Base-by-base conservation (phyloP, 2,797 vertebrate genomes). In the Sebastes cheni region DNA sequence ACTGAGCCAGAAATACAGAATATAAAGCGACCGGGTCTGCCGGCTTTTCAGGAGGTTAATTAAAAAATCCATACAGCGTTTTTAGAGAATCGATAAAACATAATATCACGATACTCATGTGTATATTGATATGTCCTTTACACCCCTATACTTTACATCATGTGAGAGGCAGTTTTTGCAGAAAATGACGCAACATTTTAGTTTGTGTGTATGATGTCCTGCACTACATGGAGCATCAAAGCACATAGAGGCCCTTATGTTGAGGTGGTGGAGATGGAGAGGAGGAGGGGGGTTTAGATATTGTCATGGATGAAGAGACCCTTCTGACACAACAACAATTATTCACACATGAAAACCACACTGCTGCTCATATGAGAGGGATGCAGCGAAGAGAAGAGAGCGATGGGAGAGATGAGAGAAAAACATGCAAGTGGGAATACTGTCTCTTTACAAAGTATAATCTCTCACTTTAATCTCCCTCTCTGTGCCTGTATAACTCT, bases 381-480 rank as follows among this genome's bases (percentile, higher is more conserved):
- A 79, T 80, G 50, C 50, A 34, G 66, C 23, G 50, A 59, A 84
- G 80, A 42, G 39, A 42, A 42, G 39, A 42, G 39, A 81, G 72
- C 61, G 68, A 80, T 66, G 77, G 73, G 77, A 84, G 78, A 78
- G 83, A 83, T 80, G 79, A 88, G 83, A 82, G 84, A 82, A 88
- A 46, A 92, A 88, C 84, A 83, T 88, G 77, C 85, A 89, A 90
- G 81, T 77, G 88, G 87, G 86, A 90, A 91, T 91, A 84, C 61
- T 86, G 46, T 83, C 87, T 93, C 90, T 90, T 89, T 75, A 76
- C 84, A 86, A 92, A 92, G 70, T 92, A 81, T 93, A 92, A 93
- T 92, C 89, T 91, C 77, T 86, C 80, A 85, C 90, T 93, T 91
- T 92, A 92, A 93, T 91, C 88, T 92, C 85, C 81, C 75, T 76